Conservation (phyloP, 64 coral and sea anemone species). For the Montipora sp. region DNA sequence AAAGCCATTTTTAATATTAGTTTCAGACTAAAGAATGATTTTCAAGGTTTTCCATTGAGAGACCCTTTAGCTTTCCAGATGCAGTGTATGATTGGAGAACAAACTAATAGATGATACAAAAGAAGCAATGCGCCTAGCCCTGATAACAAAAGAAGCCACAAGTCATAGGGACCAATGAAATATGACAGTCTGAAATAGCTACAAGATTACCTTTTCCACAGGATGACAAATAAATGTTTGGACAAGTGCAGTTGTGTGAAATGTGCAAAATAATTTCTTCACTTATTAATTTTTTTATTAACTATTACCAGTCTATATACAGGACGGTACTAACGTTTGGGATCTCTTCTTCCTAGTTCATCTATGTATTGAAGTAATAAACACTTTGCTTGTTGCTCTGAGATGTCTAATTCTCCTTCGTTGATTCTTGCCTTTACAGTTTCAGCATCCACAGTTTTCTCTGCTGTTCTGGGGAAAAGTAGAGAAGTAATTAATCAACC, state of each 20-base stretch:
- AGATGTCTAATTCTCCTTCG: slow-evolving; percentile 11
- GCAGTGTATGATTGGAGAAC: no score
- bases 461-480: slow-evolving; percentile 35
- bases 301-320: slow-evolving; percentile 8
- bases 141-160: no score
- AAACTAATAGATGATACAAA: no score
- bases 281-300: not conserved
- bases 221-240: not conserved
- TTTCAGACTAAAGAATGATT: no score
- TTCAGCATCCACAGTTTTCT: slow-evolving; percentile 35
- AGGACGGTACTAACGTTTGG: slow-evolving; percentile 9
- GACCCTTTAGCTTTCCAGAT: no score
- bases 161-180: no score
- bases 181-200: not conserved
- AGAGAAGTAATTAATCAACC: slow-evolving; percentile 31
- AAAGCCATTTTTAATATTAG: no score
- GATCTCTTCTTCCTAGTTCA: slow-evolving; percentile 39
- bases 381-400: slow-evolving; percentile 26
- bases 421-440: slow-evolving; percentile 19
- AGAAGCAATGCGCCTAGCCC: no score
- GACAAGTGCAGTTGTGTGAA: not conserved
- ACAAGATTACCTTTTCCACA: not conserved
- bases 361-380: slow-evolving; percentile 27
- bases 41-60: no score
- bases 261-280: not conserved